Base-by-base conservation (phyloP, 2,797 vertebrate genomes). In the Petrocephalus schoutedeni region DNA sequence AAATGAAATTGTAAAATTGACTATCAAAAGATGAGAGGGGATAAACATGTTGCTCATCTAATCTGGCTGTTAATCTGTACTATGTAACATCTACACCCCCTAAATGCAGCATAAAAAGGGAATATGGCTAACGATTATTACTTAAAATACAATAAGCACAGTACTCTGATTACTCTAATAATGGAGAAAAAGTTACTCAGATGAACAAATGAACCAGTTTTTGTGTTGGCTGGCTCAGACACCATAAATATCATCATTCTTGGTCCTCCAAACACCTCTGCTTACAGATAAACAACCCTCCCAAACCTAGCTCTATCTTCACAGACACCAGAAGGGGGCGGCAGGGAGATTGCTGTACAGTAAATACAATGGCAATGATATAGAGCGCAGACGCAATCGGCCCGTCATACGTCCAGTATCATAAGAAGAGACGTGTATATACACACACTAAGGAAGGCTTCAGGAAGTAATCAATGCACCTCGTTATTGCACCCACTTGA, bases 401-500 rank as follows among this genome's bases (percentile, higher is more conserved):
- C 56, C 64, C 67, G 19, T 88, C 83, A 77, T 88, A 19, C 61
- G 16, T 53, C 41, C 83, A 56, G 64, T 32, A 74, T 71, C 49
- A 83, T 10, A 49, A 83, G 23, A 49, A 21, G 49, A 83, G 8
- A 16, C n/a, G 9, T 5, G 4, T 2, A n/a, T 7, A 61, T 12
- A 86, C 16, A 45, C 16, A 36, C 28, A 64, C 86, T 54, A 51
- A 41, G 45, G 57, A 67, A 56, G 83, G 67, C 87, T 77, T 86
- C 83, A 86, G 64, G 77, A 74, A 54, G 49, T 32, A 87, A 80
- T 82, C 56, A 49, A 58, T 82, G 80, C 67, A 77, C 36, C 85
- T 61, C 2, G 4, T 59, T 21, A 58, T 28, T 87, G 88, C 71
- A 58, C 85, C 67, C 85, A 67, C 21, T 19, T 57, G 36, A 28